Conservation (phyloP, 2,888 invertebrate genomes). For the Heterodera filipjevi region DNA sequence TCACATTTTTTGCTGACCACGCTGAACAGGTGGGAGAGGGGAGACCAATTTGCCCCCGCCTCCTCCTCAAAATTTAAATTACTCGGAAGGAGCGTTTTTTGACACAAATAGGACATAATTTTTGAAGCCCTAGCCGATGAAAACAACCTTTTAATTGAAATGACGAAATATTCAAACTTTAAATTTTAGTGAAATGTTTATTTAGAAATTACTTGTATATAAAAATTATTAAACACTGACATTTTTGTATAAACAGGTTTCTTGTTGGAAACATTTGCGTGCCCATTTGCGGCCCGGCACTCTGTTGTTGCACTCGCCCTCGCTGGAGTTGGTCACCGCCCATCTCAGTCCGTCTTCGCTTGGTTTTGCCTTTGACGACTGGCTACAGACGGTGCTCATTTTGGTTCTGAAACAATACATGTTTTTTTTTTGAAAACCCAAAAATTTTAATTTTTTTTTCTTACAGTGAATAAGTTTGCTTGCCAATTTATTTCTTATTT, state of each 20-base stretch:
- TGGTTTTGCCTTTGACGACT: conserved; percentile 47
- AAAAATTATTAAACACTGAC: conserved; percentile 42
- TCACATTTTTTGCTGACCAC: conserved; percentile 74
- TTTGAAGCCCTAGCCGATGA: too few species aligned
- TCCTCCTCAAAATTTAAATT: conserved; percentile 38
- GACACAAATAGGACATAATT: too few species aligned
- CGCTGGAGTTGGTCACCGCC: conserved; percentile 44
- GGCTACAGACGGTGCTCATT: conserved; percentile 44
- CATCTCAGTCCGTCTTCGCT: conserved; percentile 45
- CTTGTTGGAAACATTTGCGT: conserved; percentile 37
- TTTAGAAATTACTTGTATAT: conserved; percentile 36
- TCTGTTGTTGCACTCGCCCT: conserved; percentile 52
- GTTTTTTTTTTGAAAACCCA: too few species aligned
- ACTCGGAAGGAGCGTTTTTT: too few species aligned
- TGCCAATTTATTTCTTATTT: too few species aligned
- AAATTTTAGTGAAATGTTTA: too few species aligned
- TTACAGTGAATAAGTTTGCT: too few species aligned
- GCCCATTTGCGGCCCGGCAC: conserved; percentile 44
- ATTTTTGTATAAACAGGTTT: conserved; percentile 6
- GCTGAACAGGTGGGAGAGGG: conserved; percentile 69
- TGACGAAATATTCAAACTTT: too few species aligned
- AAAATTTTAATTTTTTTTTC: too few species aligned
- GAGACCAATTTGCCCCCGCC: background rate
- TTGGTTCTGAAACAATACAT: background rate
- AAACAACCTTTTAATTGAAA: too few species aligned